phyloP scores from a whole-genome alignment of 2,888 invertebrate species.

The Pharmacophagus antenor region DNA sequence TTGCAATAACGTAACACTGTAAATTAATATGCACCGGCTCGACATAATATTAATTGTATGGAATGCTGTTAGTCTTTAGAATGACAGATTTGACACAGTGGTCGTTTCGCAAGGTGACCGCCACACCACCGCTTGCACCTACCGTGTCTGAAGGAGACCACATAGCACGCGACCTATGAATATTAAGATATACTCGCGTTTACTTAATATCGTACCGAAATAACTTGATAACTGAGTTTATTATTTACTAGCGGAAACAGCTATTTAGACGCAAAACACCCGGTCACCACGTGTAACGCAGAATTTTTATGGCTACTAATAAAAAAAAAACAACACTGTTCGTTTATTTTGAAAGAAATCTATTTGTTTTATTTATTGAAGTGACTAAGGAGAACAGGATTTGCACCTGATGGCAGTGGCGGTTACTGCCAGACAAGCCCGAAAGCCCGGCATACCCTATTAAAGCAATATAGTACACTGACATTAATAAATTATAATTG shows the following conservation, averaged over 20 bases:
- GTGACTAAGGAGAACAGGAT: too few relatives aligned
- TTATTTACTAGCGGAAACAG: neutral
- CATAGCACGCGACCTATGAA: constrained; percentile 41
- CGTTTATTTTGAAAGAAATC: too few relatives aligned
- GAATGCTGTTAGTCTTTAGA: constrained; percentile 31
- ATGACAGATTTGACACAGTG: constrained; percentile 29
- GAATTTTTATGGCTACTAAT: too few relatives aligned
- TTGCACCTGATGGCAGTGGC: too few relatives aligned
- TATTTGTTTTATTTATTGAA: too few relatives aligned
- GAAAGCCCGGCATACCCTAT: too few relatives aligned
- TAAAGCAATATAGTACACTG: too few relatives aligned
- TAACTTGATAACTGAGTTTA: neutral
- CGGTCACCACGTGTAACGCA: neutral
- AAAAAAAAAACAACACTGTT: too few relatives aligned
- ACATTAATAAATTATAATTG: too few relatives aligned
- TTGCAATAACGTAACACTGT: constrained; percentile 15
- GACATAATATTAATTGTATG: constrained; percentile 23
- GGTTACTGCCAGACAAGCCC: too few relatives aligned
- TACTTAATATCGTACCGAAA: neutral
- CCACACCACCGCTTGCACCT: constrained; percentile 17
- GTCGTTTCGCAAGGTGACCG: constrained; percentile 43
- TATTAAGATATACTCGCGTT: constrained; percentile 26
- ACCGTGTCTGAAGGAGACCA: constrained; percentile 49
- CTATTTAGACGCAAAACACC: neutral
- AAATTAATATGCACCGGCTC: constrained; percentile 20